phyloP scores from a whole-genome alignment of 2,113 vertebrate genomes.

The Camelus dromedarius region DNA sequence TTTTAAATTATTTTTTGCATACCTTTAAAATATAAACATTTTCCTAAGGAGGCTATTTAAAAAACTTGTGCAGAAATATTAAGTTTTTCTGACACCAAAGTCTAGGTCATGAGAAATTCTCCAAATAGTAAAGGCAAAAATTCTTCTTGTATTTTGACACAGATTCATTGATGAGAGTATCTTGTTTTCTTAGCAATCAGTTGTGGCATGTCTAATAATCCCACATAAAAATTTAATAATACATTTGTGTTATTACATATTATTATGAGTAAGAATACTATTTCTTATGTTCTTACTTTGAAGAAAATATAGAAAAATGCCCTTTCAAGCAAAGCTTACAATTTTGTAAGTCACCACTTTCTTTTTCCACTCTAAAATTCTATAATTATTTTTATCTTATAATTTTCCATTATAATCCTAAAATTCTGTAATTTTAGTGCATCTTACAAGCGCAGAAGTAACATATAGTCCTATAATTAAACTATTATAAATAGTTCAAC shows the following conservation, averaged over 20 bases:
- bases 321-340: not conserved
- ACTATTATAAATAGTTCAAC: constrained; percentile 53
- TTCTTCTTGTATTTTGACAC: not conserved
- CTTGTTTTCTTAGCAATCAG: not conserved
- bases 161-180: not conserved
- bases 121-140: not conserved
- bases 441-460: constrained; percentile 4
- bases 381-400: constrained; percentile 31
- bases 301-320: not conserved
- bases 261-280: not conserved
- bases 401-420: constrained; percentile 15
- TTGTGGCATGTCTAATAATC: not conserved
- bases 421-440: constrained; percentile 15
- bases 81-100: not conserved
- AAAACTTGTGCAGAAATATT: not conserved
- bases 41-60: not conserved
- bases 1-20: not conserved
- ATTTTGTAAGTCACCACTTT: constrained; percentile 29
- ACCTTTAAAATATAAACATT: not conserved
- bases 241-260: not conserved
- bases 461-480: not conserved
- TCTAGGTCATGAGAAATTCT: not conserved
- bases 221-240: not conserved
- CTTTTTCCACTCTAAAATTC: constrained; percentile 50
- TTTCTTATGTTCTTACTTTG: not conserved